These are phyloP conservation scores for Eucera pruinosa DNA, from an alignment of 2,888 invertebrate species.

Conservation along the genomic window DNA sequence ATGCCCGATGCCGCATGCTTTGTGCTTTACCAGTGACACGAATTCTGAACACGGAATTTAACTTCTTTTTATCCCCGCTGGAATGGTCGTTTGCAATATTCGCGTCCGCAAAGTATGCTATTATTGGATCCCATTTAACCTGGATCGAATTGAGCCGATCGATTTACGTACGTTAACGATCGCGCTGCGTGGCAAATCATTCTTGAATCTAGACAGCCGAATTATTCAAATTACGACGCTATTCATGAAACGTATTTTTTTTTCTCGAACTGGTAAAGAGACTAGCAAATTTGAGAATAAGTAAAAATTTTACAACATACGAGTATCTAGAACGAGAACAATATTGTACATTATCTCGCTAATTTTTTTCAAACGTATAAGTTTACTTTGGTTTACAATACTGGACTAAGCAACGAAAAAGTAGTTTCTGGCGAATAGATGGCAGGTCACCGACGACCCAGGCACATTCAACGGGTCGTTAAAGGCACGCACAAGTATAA, in stretches of 20 bases:
- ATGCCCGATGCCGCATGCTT: slow-evolving; percentile 64
- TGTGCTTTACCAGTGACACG: slow-evolving; percentile 58
- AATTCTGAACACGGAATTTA: slow-evolving; percentile 59
- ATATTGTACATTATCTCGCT: too few relatives aligned
- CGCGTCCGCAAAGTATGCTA: slow-evolving; percentile 34
- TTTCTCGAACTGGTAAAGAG: not conserved
- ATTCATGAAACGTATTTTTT: not conserved
- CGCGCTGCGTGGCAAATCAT: not conserved
- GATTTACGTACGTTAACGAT: slow-evolving; percentile 16
- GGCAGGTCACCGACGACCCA: not conserved
- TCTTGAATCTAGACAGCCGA: not conserved
- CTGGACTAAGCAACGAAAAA: not conserved
- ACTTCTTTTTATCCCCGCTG: slow-evolving; percentile 36
- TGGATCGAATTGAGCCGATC: slow-evolving; percentile 27
- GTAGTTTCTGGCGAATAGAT: not conserved
- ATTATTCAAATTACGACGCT: slow-evolving; percentile 2
- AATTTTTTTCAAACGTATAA: too few relatives aligned
- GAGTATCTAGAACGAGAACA: too few relatives aligned
- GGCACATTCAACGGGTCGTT: slow-evolving; percentile 8
- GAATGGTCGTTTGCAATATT: slow-evolving; percentile 12
- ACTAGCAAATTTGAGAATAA: too few relatives aligned
- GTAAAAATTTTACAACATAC: too few relatives aligned
- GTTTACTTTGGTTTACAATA: not conserved
- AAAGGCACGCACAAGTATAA: slow-evolving; percentile 6
- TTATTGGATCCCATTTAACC: slow-evolving; percentile 19